phyloP scores from a whole-genome alignment of 2,888 invertebrate genomes.

The Abscondita cerata region DNA sequence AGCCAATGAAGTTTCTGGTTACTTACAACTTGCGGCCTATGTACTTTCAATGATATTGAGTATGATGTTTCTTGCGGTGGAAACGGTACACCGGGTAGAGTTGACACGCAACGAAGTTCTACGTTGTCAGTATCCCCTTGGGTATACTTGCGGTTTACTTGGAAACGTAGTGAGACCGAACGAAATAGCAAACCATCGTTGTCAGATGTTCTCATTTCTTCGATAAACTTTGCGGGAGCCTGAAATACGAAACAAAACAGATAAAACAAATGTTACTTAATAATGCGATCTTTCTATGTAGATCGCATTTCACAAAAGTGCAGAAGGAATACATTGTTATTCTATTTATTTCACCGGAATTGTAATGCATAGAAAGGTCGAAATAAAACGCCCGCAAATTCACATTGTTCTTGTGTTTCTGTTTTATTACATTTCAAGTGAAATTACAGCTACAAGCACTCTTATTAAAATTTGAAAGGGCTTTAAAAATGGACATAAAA shows the following conservation, averaged over 20 bases:
- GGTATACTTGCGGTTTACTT: constrained; percentile 31
- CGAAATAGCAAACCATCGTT: constrained; percentile 27
- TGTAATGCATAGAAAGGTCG: constrained; percentile 29
- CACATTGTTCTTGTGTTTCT: neutral
- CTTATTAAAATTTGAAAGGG: no score
- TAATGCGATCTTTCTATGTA: constrained; percentile 20
- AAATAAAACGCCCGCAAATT: constrained; percentile 4
- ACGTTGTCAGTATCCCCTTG: constrained; percentile 28
- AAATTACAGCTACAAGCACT: neutral
- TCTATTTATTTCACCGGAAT: constrained; percentile 27
- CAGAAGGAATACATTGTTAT: constrained; percentile 27
- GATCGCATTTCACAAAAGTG: constrained; percentile 31
- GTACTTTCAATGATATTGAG: constrained; percentile 23
- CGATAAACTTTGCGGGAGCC: constrained; percentile 29
- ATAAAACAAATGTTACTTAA: constrained; percentile 29
- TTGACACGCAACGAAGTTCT: constrained; percentile 29
- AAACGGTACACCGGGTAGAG: constrained; percentile 32
- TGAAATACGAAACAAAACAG: constrained; percentile 30
- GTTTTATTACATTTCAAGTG: neutral
- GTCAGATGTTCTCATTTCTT: constrained; percentile 29
- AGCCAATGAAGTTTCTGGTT: constrained; percentile 32
- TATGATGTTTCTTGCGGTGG: constrained; percentile 25
- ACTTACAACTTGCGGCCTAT: constrained; percentile 29
- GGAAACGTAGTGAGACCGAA: constrained; percentile 29
- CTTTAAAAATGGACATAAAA: neutral